Evolutionary conservation across 1,140 invertebrate genomes (phyloP).

Genomic region (Armadillidium nasatum): DNA sequence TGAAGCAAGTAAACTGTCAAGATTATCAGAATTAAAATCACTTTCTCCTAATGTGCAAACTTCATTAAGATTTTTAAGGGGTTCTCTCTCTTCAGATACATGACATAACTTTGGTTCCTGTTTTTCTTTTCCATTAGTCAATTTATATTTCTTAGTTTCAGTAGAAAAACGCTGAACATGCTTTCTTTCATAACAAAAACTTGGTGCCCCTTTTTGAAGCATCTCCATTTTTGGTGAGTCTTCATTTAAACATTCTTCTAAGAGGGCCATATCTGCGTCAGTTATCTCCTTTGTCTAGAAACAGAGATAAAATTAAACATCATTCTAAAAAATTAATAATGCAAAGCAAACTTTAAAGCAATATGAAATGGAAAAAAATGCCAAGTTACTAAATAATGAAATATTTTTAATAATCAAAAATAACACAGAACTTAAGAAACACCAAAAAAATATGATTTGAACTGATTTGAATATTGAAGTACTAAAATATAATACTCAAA

Average conservation of each 20-base stretch:
- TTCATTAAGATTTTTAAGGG: neutral
- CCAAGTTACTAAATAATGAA: too few species aligned
- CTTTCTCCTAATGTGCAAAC: too few species aligned
- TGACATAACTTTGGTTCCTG: neutral
- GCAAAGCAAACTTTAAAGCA: too few species aligned
- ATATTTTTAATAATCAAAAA: too few species aligned
- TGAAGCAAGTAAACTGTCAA: too few species aligned
- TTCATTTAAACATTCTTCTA: constrained; percentile 21
- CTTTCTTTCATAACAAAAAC: neutral
- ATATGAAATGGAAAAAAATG: too few species aligned
- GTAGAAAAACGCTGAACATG: neutral
- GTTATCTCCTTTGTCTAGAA: neutral
- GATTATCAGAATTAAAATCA: too few species aligned
- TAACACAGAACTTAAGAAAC: too few species aligned
- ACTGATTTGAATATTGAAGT: too few species aligned
- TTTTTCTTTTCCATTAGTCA: neutral
- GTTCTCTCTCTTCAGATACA: neutral
- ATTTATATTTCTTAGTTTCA: neutral
- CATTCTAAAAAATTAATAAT: constrained; percentile 2
- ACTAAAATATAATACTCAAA: too few species aligned
- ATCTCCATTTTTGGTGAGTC: constrained; percentile 24
- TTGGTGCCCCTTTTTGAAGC: constrained; percentile 5
- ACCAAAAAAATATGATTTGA: too few species aligned
- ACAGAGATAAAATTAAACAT: neutral
- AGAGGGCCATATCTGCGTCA: neutral